These are phyloP conservation scores for Erebia ligea DNA, from an alignment of 2,888 invertebrate genomes.

Conservation along the genomic window DNA sequence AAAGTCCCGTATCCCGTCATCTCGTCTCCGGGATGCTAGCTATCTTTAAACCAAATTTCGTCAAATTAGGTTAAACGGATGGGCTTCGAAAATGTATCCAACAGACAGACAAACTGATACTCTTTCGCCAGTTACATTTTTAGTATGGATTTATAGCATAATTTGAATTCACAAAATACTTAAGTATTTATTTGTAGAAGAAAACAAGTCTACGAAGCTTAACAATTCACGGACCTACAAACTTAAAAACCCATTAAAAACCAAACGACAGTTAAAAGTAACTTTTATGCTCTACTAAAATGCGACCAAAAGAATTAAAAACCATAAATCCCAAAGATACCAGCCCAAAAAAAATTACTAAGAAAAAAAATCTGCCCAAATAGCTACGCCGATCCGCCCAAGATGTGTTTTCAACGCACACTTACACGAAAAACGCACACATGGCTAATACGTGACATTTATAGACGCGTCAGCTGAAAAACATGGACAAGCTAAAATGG, in stretches of 20 bases:
- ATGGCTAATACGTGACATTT: slow-evolving; percentile 64
- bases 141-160: too few species aligned
- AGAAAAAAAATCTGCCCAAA: slow-evolving; percentile 66
- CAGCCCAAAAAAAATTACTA: slow-evolving; percentile 34
- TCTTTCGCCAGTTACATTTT: too few species aligned
- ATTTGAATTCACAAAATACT: too few species aligned
- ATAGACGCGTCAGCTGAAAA: slow-evolving; percentile 79
- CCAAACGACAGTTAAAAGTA: neutral
- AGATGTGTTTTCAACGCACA: slow-evolving; percentile 75
- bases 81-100: too few species aligned
- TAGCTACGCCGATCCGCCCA: slow-evolving; percentile 59
- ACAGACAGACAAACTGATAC: too few species aligned
- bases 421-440: slow-evolving; percentile 48
- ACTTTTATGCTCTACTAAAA: neutral
- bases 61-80: too few species aligned
- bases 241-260: slow-evolving; percentile 2
- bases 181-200: neutral
- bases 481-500: slow-evolving; percentile 47
- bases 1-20: too few species aligned
- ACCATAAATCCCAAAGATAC: slow-evolving; percentile 13
- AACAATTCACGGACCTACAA: neutral
- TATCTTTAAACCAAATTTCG: too few species aligned
- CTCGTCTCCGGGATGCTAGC: too few species aligned
- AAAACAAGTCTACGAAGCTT: neutral
- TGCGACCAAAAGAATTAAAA: slow-evolving; percentile 1